phyloP scores from a whole-genome alignment of 92 coral and sea anemone species.

The Siderastrea siderea region DNA sequence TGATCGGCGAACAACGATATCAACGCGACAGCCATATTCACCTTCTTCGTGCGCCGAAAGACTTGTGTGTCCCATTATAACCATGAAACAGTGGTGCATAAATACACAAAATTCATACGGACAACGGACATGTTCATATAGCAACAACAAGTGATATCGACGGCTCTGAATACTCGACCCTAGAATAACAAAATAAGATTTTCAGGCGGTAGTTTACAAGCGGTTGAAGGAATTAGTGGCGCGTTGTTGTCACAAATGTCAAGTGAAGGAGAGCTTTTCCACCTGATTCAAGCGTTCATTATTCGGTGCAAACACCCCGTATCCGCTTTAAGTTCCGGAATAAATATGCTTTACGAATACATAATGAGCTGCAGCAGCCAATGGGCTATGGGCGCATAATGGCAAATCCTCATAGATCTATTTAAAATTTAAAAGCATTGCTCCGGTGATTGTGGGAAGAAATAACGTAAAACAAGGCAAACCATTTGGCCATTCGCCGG shows the following conservation, averaged over 20 bases:
- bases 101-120: conserved; percentile 72
- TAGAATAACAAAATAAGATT: conserved; percentile 32
- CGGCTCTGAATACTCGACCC: conserved; percentile 37
- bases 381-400: conserved; percentile 61
- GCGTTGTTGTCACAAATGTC: conserved; percentile 31
- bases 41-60: conserved; percentile 37
- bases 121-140: conserved; percentile 73
- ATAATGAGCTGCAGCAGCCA: conserved; percentile 74
- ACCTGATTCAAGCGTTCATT: conserved; percentile 65
- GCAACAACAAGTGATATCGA: conserved; percentile 53
- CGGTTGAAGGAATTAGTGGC: conserved; percentile 27
- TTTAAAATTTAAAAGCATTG: conserved; percentile 79
- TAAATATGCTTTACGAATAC: conserved; percentile 82
- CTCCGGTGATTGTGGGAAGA: conserved; percentile 55
- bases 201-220: conserved; percentile 30
- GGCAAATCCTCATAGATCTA: conserved; percentile 80
- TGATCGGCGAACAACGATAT: conserved; percentile 48
- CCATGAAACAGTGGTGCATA: conserved; percentile 23
- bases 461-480: conserved; percentile 48
- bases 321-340: conserved; percentile 98
- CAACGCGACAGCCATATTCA: conserved; percentile 47
- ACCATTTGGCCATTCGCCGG: conserved; percentile 21
- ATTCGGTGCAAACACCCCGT: conserved; percentile 82
- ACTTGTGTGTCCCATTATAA: conserved; percentile 59
- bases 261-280: conserved; percentile 32